Evolutionary conservation across 2,888 invertebrate species (phyloP), one percentile per base, ranked within the genome.

Genomic region (Hydroisotoma schaefferi): DNA sequence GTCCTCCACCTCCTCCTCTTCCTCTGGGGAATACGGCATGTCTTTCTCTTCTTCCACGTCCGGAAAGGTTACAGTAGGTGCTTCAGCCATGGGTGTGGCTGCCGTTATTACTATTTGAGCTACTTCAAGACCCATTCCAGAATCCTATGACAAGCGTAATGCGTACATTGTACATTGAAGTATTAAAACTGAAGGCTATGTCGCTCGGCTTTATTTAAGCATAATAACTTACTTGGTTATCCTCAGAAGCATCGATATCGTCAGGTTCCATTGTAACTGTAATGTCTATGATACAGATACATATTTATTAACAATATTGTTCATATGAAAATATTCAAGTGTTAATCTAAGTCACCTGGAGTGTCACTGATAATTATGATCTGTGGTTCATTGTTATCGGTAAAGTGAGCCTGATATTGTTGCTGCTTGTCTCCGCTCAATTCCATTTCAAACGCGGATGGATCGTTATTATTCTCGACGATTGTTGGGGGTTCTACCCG

Each of bases 41-140:
- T n/a, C n/a, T n/a, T n/a, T n/a, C n/a, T n/a, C 52, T 26, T 37
- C 37, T 40, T 27, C 51, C 18, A 25, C 55, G 4, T 47, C 60
- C 2, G 69, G 67, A 33, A 72, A 71, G 12, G 69, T 59, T 46
- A 89, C 90, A 40, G 88, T 83, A 75, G 90, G 90, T n/a, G n/a
- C n/a, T 78, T 94, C 93, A 74, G 86, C 80, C 88, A 90, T 90
- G 46, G 94, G 94, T 44, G 94, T 94, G 68, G 94, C 93, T 56
- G 92, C 92, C 48, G 93, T 94, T 77, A 94, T 92, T 61, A 92
- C 90, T 73, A 94, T 93, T 78, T 90, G 88, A 55, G 90, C 90
- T 73, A 90, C 90, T 65, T 88, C 89, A 67, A 91, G 81, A 72
- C 87, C 87, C 72, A 66, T 83, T 27, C 68, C 69, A 80, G 70